Conservation (phyloP, 2,113 vertebrate species). For the Clarias gariepinus region DNA sequence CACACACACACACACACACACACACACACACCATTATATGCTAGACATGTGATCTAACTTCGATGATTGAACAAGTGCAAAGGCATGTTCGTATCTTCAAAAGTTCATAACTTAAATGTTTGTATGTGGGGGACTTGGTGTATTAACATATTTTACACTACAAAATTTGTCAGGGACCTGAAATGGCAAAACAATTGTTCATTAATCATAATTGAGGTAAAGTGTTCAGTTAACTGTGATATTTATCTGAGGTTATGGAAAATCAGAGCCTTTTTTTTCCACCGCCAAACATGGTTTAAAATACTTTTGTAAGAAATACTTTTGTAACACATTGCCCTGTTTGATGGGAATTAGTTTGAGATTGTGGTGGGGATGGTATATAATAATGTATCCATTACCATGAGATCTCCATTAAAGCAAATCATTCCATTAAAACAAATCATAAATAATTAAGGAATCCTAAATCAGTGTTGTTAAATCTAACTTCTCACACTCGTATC, state of each 20-base stretch:
- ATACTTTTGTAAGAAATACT: not conserved
- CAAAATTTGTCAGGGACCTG: too few species aligned
- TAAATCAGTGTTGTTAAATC: not conserved
- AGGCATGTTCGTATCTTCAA: too few species aligned
- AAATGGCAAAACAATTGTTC: too few species aligned
- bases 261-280: not conserved
- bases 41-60: too few species aligned
- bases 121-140: too few species aligned
- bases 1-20: too few species aligned
- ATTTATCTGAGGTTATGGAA: not conserved
- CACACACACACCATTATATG: too few species aligned
- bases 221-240: too few species aligned
- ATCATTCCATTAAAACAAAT: not conserved
- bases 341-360: not conserved
- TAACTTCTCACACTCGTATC: not conserved
- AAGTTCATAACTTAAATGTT: too few species aligned
- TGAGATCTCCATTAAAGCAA: not conserved
- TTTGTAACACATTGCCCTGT: not conserved
- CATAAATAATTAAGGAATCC: not conserved
- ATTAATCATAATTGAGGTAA: too few species aligned
- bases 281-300: not conserved
- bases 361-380: not conserved
- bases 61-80: too few species aligned
- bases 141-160: too few species aligned
- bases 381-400: not conserved